phyloP scores from a whole-genome alignment of 2,888 invertebrate genomes.

The Drosophila buzzatii region DNA sequence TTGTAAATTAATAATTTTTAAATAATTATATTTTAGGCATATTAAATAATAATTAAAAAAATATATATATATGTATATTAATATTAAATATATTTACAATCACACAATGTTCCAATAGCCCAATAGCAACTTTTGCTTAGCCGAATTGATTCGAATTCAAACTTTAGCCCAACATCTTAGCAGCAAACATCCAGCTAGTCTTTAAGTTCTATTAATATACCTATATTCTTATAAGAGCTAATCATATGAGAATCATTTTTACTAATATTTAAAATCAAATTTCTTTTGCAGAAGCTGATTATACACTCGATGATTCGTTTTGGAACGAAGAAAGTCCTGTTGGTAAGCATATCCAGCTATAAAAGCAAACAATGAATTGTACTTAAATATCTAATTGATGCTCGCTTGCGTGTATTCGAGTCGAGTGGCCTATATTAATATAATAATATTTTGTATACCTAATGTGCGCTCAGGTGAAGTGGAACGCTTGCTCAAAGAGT shows the following conservation, averaged over 20 bases:
- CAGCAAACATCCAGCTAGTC: too few species aligned
- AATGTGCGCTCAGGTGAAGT: slow-evolving; percentile 90
- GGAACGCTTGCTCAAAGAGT: slow-evolving; percentile 95
- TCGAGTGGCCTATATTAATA: neutral
- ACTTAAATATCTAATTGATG: neutral
- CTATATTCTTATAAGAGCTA: neutral
- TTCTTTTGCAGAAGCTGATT: slow-evolving; percentile 93
- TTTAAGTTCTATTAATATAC: too few species aligned
- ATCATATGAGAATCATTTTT: neutral
- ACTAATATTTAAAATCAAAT: neutral
- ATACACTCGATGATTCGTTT: slow-evolving; percentile 96
- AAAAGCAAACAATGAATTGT: neutral
- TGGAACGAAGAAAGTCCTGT: slow-evolving; percentile 97
- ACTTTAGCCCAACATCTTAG: too few species aligned
- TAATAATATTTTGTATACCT: neutral
- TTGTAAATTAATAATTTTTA: too few species aligned
- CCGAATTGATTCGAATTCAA: too few species aligned
- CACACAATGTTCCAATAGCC: too few species aligned
- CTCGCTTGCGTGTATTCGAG: too few species aligned
- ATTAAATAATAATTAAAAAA: too few species aligned
- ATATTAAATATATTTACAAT: too few species aligned
- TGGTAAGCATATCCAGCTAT: slow-evolving; percentile 88
- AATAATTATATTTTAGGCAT: too few species aligned
- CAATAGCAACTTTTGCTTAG: too few species aligned
- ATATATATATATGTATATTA: too few species aligned